phyloP scores from a whole-genome alignment of 2,888 invertebrate species.

The Dryadula phaetusa region DNA sequence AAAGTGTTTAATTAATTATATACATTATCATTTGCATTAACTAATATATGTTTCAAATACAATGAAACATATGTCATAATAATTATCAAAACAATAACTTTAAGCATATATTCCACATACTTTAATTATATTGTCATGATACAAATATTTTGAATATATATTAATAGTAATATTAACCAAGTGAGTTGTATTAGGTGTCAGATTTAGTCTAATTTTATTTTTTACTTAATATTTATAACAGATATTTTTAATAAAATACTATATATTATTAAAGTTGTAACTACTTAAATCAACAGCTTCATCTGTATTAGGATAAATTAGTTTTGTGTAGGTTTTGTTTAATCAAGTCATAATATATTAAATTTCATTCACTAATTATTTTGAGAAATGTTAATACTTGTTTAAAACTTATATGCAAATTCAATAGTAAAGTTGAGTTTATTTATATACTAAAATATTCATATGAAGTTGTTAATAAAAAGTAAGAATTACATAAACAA shows the following conservation, averaged over 20 bases:
- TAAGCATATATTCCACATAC: too few species aligned
- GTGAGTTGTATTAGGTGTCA: neutral
- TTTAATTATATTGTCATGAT: neutral
- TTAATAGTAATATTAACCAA: neutral
- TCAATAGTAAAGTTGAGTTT: neutral
- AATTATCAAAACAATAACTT: too few species aligned
- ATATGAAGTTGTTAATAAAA: neutral
- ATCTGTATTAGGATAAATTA: neutral
- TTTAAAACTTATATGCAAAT: neutral
- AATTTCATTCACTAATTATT: neutral
- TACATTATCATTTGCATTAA: too few species aligned
- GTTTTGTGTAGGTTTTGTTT: neutral
- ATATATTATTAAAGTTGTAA: too few species aligned
- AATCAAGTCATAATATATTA: neutral
- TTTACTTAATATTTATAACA: neutral
- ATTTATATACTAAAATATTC: neutral
- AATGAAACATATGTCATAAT: too few species aligned
- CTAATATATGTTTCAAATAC: too few species aligned
- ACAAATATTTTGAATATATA: neutral
- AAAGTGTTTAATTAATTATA: too few species aligned
- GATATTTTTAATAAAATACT: too few species aligned
- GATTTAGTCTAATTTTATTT: neutral
- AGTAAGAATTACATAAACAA: slow-evolving; percentile 17
- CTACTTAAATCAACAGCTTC: too few species aligned
- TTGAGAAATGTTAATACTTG: neutral